These are phyloP conservation scores for Rhimphoctona megacephalus DNA, from an alignment of 2,888 invertebrate species.

Conservation along the genomic window DNA sequence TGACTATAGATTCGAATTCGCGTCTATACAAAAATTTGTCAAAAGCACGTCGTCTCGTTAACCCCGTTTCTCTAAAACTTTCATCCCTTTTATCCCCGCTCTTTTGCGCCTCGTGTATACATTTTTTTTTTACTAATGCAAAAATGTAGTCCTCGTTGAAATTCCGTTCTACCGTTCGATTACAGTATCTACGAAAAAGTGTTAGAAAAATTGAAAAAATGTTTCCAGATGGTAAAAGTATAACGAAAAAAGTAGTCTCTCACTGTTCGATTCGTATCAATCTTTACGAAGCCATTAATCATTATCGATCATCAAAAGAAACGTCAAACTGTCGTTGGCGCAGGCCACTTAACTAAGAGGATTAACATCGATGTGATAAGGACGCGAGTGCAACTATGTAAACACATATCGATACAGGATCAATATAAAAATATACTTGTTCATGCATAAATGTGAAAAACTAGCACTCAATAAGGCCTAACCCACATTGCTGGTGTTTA, in stretches of 20 bases:
- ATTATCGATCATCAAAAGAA: constrained; percentile 45
- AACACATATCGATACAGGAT: not conserved
- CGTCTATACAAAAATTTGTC: constrained; percentile 34
- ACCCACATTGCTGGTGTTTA: not conserved
- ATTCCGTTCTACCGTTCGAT: not conserved
- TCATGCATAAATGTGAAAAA: not conserved
- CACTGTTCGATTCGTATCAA: not conserved
- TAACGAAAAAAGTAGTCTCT: not conserved
- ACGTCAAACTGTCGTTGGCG: not conserved
- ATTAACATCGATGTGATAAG: constrained; percentile 17
- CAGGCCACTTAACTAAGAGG: constrained; percentile 15
- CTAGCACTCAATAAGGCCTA: not conserved
- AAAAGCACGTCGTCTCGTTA: constrained; percentile 56
- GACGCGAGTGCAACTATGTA: not conserved
- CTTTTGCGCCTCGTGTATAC: not conserved
- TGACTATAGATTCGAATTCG: constrained; percentile 8
- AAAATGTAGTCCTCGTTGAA: constrained; percentile 11
- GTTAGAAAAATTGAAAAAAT: not conserved
- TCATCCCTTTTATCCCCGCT: constrained; percentile 17
- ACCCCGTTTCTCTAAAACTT: constrained; percentile 38
- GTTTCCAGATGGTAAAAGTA: not conserved
- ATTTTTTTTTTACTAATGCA: constrained; percentile 25
- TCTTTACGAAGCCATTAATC: constrained; percentile 31
- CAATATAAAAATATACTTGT: constrained; percentile 14
- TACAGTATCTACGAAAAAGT: not conserved